Evolutionary conservation across 2,113 vertebrate species (phyloP), one percentile per base, ranked within the genome.

Genomic region (Manacus vitellinus): DNA sequence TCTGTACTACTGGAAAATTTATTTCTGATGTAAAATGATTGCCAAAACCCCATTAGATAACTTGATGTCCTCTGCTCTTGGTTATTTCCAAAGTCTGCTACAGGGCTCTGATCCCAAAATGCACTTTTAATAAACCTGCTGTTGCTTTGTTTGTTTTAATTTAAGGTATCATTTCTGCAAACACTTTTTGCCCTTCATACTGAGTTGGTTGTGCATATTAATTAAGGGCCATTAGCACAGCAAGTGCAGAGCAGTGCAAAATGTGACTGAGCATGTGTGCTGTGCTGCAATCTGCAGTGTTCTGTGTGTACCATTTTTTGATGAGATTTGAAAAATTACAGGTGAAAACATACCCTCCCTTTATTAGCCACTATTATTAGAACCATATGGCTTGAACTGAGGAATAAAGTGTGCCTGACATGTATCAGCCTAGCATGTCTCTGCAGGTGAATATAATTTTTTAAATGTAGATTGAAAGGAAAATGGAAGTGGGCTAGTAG

Each of bases 321-420:
- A 94, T 96, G 73, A 80, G 76, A 78, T 89, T 85, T 93, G 91
- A 96, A 92, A 94, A 94, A 95, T 94, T 92, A 66, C 73, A 87
- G 82, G 86, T 94, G 84, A 94, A 97, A 82, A 93, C 94, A 76
- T 84, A 76, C 24, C 91, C 83, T 85, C 94, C 73, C 52, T 84
- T 87, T 89, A 92, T 96, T 92, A 94, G 31, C 61, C 47, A 30
- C 80, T 96, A 35, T 89, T 94, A 93, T 89, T 93, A 94, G 92
- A 91, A 75, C 83, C 94, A 63, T 86, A 76, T 85, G 95, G 83
- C 44, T 91, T 75, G 55, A 92, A 75, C 56, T 52, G 73, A 77
- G 67, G 65, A 89, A 67, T 81, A 56, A 86, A 87, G 21, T 51
- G 46, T 39, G n/a, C 31, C 86, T 94, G 91, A 92, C 66, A 6